These are phyloP conservation scores for Caenorhabditis uteleia DNA, from an alignment of 2,888 invertebrate species.

Conservation along the genomic window DNA sequence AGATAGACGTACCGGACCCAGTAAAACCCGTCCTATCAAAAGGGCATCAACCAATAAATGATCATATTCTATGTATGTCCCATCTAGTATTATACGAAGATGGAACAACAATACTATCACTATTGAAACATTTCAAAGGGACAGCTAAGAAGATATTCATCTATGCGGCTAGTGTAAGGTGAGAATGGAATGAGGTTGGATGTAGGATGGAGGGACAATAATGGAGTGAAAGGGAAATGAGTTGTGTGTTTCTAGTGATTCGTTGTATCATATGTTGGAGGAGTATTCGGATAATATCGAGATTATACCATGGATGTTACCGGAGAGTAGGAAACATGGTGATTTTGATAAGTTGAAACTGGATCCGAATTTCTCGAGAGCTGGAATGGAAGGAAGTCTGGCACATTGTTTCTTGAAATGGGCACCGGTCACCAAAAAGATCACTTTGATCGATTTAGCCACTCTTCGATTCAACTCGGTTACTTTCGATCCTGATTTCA, in stretches of 20 bases:
- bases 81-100: constrained; percentile 39
- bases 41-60: constrained; percentile 6
- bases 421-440: constrained; percentile 13
- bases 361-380: constrained; percentile 25
- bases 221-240: too few species aligned
- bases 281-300: constrained; percentile 30
- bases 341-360: constrained; percentile 29
- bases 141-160: constrained; percentile 24
- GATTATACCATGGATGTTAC: constrained; percentile 35
- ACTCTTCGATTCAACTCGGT: constrained; percentile 25
- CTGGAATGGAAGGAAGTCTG: constrained; percentile 28
- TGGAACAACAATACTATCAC: constrained; percentile 28
- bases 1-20: constrained; percentile 31
- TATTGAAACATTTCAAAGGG: constrained; percentile 29
- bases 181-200: not conserved
- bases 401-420: constrained; percentile 30
- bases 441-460: constrained; percentile 27
- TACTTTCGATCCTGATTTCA: constrained; percentile 23
- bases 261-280: constrained; percentile 17
- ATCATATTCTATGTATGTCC: constrained; percentile 35
- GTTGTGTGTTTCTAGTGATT: constrained; percentile 29
- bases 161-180: constrained; percentile 37
- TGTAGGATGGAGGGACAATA: too few species aligned
- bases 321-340: constrained; percentile 15
- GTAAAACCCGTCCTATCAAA: too few species aligned